Conservation (phyloP, 2,797 vertebrate species). For the Poeciliopsis presidionis region DNA sequence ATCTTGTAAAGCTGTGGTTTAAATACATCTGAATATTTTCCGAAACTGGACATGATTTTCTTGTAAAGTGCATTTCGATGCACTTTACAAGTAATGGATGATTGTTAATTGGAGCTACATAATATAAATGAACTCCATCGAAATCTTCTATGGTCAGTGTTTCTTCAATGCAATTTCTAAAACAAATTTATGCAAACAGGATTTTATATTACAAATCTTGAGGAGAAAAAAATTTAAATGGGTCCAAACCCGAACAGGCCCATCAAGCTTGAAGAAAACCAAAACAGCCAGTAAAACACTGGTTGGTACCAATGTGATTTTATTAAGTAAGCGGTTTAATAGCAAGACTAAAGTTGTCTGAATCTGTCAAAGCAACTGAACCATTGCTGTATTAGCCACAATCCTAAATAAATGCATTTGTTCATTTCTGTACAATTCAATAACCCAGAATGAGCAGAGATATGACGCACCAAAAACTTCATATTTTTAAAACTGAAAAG, state of each 20-base stretch:
- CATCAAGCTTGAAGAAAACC: no score
- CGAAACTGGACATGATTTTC: no score
- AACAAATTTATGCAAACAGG: no score
- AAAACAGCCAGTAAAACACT: background rate
- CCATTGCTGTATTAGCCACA: background rate
- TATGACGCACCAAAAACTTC: background rate
- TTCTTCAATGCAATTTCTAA: no score
- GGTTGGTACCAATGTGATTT: background rate
- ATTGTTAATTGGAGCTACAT: no score
- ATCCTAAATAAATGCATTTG: background rate
- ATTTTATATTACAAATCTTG: no score
- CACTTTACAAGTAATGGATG: no score
- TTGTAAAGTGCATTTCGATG: no score
- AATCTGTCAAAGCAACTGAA: background rate
- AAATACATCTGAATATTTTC: no score
- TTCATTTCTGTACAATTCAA: background rate
- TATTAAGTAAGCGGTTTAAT: background rate
- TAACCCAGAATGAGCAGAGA: background rate
- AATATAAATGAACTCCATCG: no score
- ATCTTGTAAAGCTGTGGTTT: background rate
- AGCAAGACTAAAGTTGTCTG: background rate
- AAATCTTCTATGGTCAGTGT: no score
- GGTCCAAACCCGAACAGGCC: background rate
- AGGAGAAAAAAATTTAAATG: background rate
- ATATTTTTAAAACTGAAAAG: background rate